Conservation (phyloP, 1,140 invertebrate genomes). For the Acromyrmex charruanus region DNA sequence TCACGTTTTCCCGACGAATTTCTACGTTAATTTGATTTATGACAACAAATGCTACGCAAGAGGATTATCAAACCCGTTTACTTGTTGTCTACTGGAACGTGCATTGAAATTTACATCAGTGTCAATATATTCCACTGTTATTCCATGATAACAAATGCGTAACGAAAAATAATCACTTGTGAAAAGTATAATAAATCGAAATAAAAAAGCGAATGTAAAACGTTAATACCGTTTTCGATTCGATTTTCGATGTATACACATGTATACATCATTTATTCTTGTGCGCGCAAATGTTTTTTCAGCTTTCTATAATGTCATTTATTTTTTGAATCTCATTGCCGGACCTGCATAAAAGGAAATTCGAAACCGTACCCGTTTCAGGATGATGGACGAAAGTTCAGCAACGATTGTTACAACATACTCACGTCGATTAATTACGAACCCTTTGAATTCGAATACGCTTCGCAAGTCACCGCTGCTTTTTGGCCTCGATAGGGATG, state of each 20-base stretch:
- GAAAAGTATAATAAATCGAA: conserved; percentile 18
- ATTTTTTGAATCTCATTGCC: neutral
- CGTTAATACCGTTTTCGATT: neutral
- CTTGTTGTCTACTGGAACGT: conserved; percentile 15
- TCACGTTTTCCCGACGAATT: conserved; percentile 52
- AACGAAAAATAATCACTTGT: conserved; percentile 19
- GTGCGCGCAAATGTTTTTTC: neutral
- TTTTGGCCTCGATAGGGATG: conserved; percentile 42
- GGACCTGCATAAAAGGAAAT: conserved; percentile 46
- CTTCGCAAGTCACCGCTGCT: conserved; percentile 63
- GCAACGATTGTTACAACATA: conserved; percentile 64
- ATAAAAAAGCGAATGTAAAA: neutral
- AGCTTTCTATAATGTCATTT: neutral
- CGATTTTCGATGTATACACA: neutral
- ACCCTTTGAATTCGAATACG: conserved; percentile 67
- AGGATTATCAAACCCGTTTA: conserved; percentile 39
- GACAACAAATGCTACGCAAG: conserved; percentile 48
- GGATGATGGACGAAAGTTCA: neutral
- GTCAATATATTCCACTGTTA: conserved; percentile 18
- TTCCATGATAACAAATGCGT: neutral
- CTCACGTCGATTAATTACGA: conserved; percentile 68
- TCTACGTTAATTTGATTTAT: conserved; percentile 52
- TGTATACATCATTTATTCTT: neutral
- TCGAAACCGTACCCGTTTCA: neutral
- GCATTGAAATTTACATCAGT: conserved; percentile 44